phyloP scores from a whole-genome alignment of 1,140 invertebrate species.

The Glossosoma conforme region DNA sequence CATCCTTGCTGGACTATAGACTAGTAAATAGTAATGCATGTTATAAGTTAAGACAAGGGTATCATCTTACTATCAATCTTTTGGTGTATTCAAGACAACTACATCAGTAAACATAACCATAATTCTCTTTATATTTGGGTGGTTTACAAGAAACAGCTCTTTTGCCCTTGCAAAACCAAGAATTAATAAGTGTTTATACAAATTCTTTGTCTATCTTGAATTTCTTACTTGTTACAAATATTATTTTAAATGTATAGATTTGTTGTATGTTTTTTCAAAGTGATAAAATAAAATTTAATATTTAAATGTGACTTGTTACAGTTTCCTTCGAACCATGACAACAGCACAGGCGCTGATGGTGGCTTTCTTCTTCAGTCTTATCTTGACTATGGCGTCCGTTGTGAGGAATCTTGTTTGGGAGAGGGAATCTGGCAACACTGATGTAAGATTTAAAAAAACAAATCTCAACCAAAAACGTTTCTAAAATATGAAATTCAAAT shows the following conservation, averaged over 20 bases:
- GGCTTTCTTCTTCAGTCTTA: conserved; percentile 58
- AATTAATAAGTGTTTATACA: no score
- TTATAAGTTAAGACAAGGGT: conserved; percentile 56
- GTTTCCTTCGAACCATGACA: conserved; percentile 60
- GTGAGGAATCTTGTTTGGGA: conserved; percentile 60
- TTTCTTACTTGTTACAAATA: no score
- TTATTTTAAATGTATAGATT: no score
- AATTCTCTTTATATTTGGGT: no score
- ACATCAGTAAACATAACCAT: no score
- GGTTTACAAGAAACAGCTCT: no score
- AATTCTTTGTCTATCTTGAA: no score
- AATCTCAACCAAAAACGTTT: no score
- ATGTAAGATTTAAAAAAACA: no score
- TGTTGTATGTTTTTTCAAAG: neutral
- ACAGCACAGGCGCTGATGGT: conserved; percentile 59
- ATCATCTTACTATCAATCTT: conserved; percentile 45
- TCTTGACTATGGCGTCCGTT: conserved; percentile 56
- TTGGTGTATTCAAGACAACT: no score
- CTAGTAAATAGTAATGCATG: conserved; percentile 48
- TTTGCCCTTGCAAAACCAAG: no score
- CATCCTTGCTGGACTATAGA: conserved; percentile 60
- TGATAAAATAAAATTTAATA: conserved; percentile 1
- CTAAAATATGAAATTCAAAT: no score
- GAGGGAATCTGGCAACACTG: conserved; percentile 60
- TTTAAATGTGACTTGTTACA: conserved; percentile 33